A percentile compares a stretch with the other conserved stretches of the same genome.
phyloP scores from a whole-genome alignment of 2,797 vertebrate species.

The Peromyscus aztecus region DNA sequence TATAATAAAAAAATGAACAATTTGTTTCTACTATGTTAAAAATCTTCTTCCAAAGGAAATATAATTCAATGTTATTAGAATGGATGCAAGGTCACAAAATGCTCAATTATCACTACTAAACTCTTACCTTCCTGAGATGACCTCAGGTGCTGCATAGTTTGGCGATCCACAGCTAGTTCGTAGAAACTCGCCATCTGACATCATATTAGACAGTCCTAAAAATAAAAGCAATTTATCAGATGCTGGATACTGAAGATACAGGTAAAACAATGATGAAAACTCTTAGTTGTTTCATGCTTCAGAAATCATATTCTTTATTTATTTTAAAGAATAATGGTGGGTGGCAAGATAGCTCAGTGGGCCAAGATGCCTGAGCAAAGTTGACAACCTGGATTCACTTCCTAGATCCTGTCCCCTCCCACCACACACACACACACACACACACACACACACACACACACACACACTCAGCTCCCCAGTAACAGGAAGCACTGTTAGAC shows the following conservation, averaged over 20 bases:
- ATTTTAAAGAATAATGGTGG: not conserved
- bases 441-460: too few relatives aligned
- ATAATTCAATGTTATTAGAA: slow-evolving; percentile 8
- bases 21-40: slow-evolving; percentile 51
- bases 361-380: not conserved
- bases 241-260: not conserved
- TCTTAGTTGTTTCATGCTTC: not conserved
- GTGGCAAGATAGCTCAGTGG: not conserved
- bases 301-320: not conserved
- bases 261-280: slow-evolving; percentile 11
- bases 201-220: slow-evolving; percentile 98
- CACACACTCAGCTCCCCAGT: too few relatives aligned
- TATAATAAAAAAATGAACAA: not conserved
- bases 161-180: slow-evolving; percentile 99
- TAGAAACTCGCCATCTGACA: slow-evolving; percentile 99
- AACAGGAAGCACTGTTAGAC: too few relatives aligned
- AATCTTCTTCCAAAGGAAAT: slow-evolving; percentile 38
- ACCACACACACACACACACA: not conserved
- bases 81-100: not conserved
- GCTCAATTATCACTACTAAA: not conserved
- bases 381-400: not conserved
- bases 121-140: slow-evolving; percentile 98
- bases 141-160: slow-evolving; percentile 99
- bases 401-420: not conserved
- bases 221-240: slow-evolving; percentile 70